Evolutionary conservation across 2,797 vertebrate genomes (phyloP).

Genomic region (Syncerus caffer): DNA sequence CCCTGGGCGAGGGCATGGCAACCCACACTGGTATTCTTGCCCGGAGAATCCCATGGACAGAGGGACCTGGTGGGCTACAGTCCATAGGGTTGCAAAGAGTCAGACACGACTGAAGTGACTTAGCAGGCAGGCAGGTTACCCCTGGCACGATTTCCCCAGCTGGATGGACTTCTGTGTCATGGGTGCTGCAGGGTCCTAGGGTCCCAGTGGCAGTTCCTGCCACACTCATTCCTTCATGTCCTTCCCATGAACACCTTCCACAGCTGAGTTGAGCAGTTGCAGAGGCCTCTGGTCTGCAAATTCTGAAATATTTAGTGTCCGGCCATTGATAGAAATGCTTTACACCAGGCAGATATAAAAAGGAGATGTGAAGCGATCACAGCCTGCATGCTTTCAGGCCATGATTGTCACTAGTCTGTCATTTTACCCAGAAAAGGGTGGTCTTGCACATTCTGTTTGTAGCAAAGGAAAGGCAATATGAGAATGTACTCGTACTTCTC

Average conservation of each 20-base stretch:
- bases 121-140: too few relatives aligned
- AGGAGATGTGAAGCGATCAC: background rate
- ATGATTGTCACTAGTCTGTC: background rate
- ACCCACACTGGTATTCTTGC: too few relatives aligned
- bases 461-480: background rate
- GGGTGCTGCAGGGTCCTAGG: too few relatives aligned
- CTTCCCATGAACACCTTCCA: background rate
- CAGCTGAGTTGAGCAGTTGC: background rate
- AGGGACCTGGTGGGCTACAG: too few relatives aligned
- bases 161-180: too few relatives aligned
- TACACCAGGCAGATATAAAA: background rate
- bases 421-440: background rate
- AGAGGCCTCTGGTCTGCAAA: background rate
- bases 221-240: too few relatives aligned
- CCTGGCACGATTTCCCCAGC: too few relatives aligned
- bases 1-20: rapidly evolving
- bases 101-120: too few relatives aligned
- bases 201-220: too few relatives aligned
- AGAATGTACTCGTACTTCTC: background rate
- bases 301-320: rapidly evolving
- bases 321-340: background rate
- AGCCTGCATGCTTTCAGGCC: background rate
- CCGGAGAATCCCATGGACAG: too few relatives aligned
- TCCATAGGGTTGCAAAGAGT: too few relatives aligned
- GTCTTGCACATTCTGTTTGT: background rate